These are phyloP conservation scores for Littorina saxatilis DNA, from an alignment of 1,140 invertebrate species.

Conservation along the genomic window DNA sequence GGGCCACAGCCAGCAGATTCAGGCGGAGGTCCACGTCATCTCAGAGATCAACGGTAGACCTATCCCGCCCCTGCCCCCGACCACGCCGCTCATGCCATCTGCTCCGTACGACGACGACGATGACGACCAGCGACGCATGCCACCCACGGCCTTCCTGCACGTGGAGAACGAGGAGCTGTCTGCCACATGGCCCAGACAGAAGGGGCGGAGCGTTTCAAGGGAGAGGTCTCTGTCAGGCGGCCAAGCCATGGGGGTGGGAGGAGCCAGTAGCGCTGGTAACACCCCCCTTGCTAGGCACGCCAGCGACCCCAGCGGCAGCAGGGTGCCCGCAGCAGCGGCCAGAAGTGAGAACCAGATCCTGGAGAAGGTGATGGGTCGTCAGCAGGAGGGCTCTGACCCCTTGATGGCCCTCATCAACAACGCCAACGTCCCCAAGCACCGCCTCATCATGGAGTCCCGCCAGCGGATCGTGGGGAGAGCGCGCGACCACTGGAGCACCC, in stretches of 20 bases:
- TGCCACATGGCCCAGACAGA: constrained; percentile 11
- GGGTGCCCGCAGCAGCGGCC: background rate
- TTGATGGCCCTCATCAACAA: constrained; percentile 30
- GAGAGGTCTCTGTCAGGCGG: background rate
- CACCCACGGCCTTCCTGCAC: constrained; percentile 8
- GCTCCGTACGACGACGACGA: background rate
- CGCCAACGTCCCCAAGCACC: constrained; percentile 8
- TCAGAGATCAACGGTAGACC: constrained; percentile 5
- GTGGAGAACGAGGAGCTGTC: constrained; percentile 36
- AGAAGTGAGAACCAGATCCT: constrained; percentile 22
- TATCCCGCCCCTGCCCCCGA: constrained; percentile 26
- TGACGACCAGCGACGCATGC: background rate
- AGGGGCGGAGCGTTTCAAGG: constrained; percentile 23
- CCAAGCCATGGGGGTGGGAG: too few relatives aligned
- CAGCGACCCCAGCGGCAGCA: background rate
- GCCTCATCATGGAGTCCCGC: constrained; percentile 36
- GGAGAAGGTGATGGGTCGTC: constrained; percentile 25
- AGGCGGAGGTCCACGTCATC: constrained; percentile 36
- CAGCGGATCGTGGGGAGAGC: constrained; percentile 18
- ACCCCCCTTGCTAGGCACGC: too few relatives aligned
- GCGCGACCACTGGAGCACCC: background rate
- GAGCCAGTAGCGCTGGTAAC: constrained; percentile 12
- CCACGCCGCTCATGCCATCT: constrained; percentile 6
- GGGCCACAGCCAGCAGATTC: constrained; percentile 23
- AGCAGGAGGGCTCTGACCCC: constrained; percentile 12